A percentile compares a stretch with the other conserved stretches of the same genome.
These are phyloP conservation scores for Bursaphelenchus okinawaensis DNA, from an alignment of 2,888 invertebrate genomes.

Conservation along the genomic window DNA sequence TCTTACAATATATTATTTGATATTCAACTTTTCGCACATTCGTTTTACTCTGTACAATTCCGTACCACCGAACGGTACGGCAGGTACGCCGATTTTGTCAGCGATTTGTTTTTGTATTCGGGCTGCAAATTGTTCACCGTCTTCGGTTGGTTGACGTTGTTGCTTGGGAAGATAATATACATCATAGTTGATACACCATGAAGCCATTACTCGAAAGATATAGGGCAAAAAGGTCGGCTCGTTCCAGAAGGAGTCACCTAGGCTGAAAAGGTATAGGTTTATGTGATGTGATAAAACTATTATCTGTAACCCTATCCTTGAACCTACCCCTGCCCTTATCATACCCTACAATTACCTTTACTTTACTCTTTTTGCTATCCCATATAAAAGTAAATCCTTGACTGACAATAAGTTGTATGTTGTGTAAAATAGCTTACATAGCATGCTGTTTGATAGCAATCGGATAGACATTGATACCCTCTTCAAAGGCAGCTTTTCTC, in stretches of 20 bases:
- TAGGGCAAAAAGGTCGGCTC: slow-evolving; percentile 25
- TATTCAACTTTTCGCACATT: too few species aligned
- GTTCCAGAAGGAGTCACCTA: slow-evolving; percentile 35
- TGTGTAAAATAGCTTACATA: slow-evolving; percentile 4
- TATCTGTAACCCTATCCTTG: too few species aligned
- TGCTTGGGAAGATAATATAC: slow-evolving; percentile 18
- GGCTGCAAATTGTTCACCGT: slow-evolving; percentile 20
- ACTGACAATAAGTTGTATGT: too few species aligned
- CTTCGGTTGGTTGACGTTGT: slow-evolving; percentile 7
- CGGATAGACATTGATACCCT: slow-evolving; percentile 29
- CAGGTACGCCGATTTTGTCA: neutral
- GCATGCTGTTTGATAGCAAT: slow-evolving; percentile 27
- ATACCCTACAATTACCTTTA: too few species aligned
- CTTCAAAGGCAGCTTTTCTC: slow-evolving; percentile 31
- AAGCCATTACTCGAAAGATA: slow-evolving; percentile 19
- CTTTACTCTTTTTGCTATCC: too few species aligned
- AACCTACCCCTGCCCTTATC: too few species aligned
- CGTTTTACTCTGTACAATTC: neutral
- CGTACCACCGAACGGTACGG: neutral
- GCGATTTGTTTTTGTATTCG: slow-evolving; percentile 11
- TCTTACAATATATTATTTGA: too few species aligned
- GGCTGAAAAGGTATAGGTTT: slow-evolving; percentile 20
- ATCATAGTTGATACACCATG: slow-evolving; percentile 24
- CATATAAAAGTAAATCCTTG: too few species aligned
- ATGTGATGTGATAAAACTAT: too few species aligned